phyloP scores from a whole-genome alignment of 2,888 invertebrate species.

The Smittia aterrima region DNA sequence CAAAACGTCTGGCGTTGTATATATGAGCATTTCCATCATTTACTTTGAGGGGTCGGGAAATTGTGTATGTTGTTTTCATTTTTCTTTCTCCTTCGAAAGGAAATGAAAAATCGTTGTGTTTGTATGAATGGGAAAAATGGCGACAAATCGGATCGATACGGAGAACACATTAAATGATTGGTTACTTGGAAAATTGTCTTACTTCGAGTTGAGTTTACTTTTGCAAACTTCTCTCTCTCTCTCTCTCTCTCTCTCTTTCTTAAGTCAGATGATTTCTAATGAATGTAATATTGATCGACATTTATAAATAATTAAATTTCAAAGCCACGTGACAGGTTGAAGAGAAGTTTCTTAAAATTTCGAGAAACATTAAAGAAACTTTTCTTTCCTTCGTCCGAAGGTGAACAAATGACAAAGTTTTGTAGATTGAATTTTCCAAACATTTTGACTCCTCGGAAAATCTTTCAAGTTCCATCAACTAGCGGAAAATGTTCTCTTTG shows the following conservation, averaged over 20 bases:
- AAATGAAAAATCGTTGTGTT: slow-evolving; percentile 33
- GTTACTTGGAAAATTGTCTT: slow-evolving; percentile 21
- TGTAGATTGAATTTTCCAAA: slow-evolving; percentile 31
- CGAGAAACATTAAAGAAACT: slow-evolving; percentile 3
- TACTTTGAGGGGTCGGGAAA: slow-evolving; percentile 13
- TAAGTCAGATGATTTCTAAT: slow-evolving; percentile 11
- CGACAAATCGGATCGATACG: slow-evolving; percentile 39
- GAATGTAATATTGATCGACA: slow-evolving; percentile 32
- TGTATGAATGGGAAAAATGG: slow-evolving; percentile 37
- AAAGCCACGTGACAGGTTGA: slow-evolving; percentile 22
- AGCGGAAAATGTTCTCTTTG: slow-evolving; percentile 2
- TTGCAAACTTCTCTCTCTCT: background rate
- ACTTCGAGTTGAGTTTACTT: background rate
- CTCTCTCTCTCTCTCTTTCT: background rate
- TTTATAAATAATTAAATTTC: slow-evolving; percentile 31
- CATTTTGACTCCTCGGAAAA: slow-evolving; percentile 9
- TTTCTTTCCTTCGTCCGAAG: slow-evolving; percentile 10
- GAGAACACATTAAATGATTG: slow-evolving; percentile 33
- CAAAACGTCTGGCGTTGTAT: slow-evolving; percentile 13
- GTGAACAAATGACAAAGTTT: slow-evolving; percentile 35
- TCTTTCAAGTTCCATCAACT: background rate
- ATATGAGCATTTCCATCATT: slow-evolving; percentile 30
- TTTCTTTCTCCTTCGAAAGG: slow-evolving; percentile 2
- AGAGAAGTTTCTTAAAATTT: background rate
- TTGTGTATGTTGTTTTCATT: slow-evolving; percentile 20